Evolutionary conservation across 1,140 invertebrate species (phyloP).

Genomic region (Paraescarpia echinospica): DNA sequence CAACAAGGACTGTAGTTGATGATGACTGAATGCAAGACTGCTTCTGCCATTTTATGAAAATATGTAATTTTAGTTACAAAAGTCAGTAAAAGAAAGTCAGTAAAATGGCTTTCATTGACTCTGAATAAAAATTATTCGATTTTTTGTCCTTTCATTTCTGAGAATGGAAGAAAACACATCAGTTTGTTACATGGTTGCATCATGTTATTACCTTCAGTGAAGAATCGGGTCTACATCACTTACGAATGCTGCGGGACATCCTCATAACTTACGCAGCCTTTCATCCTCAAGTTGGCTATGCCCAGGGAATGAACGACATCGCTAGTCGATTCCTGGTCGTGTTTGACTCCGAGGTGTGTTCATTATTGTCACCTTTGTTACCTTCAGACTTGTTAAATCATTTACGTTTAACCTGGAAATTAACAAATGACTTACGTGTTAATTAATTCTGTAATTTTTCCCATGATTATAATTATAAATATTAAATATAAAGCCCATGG

Average conservation of each 20-base stretch:
- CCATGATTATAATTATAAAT: too few relatives aligned
- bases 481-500: not conserved
- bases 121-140: too few relatives aligned
- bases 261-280: constrained; percentile 50
- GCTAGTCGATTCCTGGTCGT: constrained; percentile 49
- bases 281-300: constrained; percentile 49
- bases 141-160: too few relatives aligned
- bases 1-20: too few relatives aligned
- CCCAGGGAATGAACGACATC: constrained; percentile 57
- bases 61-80: too few relatives aligned
- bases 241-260: constrained; percentile 48
- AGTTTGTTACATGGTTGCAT: not conserved
- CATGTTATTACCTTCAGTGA: not conserved
- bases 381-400: not conserved
- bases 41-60: too few relatives aligned
- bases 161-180: not conserved
- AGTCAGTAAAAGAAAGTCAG: too few relatives aligned
- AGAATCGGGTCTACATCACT: constrained; percentile 39
- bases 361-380: not conserved
- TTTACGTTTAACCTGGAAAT: not conserved
- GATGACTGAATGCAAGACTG: too few relatives aligned
- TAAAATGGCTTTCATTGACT: too few relatives aligned
- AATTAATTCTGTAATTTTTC: not conserved
- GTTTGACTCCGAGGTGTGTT: constrained; percentile 51
- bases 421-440: not conserved